phyloP scores from a whole-genome alignment of 2,797 vertebrate species.

The Clarias platycephalus region DNA sequence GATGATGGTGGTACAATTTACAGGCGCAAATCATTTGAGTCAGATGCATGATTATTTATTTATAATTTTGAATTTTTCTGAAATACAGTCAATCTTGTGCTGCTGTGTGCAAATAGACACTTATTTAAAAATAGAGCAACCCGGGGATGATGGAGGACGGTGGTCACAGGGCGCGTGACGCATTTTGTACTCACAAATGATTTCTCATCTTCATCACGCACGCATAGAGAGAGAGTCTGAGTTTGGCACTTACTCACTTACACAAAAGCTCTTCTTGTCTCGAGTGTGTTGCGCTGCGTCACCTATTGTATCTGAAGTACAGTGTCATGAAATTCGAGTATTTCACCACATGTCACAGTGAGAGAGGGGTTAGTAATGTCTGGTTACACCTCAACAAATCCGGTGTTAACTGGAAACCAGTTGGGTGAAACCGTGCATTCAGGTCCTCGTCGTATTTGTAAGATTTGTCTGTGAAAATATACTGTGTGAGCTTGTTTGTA shows the following conservation, averaged over 20 bases:
- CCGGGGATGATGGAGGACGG: constrained; percentile 19
- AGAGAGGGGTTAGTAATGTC: constrained; percentile 6
- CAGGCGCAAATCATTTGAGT: not conserved
- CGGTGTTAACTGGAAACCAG: not conserved
- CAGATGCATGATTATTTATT: not conserved
- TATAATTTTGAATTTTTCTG: not conserved
- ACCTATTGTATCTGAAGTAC: constrained; percentile 42
- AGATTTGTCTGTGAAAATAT: not conserved
- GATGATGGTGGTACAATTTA: constrained; percentile 4
- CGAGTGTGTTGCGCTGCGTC: constrained; percentile 38
- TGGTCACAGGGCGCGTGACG: constrained; percentile 22
- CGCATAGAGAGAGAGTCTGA: not conserved
- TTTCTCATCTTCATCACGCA: constrained; percentile 19
- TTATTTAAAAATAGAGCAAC: constrained; percentile 40
- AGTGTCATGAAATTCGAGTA: constrained; percentile 38
- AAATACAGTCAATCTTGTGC: constrained; percentile 2
- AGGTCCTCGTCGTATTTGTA: not conserved
- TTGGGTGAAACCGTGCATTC: not conserved
- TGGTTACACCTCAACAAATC: not conserved
- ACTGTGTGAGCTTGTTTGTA: not conserved
- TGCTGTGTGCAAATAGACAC: constrained; percentile 23
- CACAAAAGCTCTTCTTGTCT: constrained; percentile 51
- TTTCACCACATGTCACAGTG: constrained; percentile 20
- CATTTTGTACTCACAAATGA: constrained; percentile 36
- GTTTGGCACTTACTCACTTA: constrained; percentile 37